phyloP scores from a whole-genome alignment of 2,888 invertebrate species.

The Drosophila neoperkinsi region DNA sequence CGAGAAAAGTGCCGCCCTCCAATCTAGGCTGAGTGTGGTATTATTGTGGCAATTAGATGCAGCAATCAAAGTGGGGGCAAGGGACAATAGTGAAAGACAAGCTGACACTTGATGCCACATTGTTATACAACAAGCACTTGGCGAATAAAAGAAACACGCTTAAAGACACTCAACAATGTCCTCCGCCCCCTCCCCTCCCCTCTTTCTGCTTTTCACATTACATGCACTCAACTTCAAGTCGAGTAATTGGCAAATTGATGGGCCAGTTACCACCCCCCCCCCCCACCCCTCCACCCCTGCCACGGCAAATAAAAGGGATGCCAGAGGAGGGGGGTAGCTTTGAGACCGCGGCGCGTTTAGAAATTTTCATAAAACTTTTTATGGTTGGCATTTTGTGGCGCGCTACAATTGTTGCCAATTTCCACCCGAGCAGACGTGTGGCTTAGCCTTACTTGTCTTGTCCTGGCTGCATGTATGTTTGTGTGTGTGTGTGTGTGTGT shows the following conservation, averaged over 20 bases:
- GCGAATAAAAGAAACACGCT: constrained; percentile 42
- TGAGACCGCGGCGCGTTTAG: constrained; percentile 58
- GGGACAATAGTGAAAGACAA: constrained; percentile 31
- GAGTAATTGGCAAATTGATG: constrained; percentile 77
- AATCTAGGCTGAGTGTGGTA: constrained; percentile 16
- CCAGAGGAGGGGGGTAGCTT: not conserved
- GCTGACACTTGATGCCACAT: constrained; percentile 35
- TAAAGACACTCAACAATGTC: constrained; percentile 8
- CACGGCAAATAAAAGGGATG: not conserved
- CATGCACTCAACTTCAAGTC: constrained; percentile 64
- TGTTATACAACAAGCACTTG: constrained; percentile 25
- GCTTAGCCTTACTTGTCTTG: constrained; percentile 16
- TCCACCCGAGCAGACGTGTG: constrained; percentile 57
- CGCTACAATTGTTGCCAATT: constrained; percentile 82
- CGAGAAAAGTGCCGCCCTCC: constrained; percentile 20
- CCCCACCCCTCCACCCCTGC: not conserved
- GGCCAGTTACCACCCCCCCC: constrained; percentile 27
- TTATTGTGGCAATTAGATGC: constrained; percentile 48
- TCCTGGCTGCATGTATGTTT: not conserved
- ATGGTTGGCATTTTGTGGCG: constrained; percentile 79
- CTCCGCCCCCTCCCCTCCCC: not conserved
- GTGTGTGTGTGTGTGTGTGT: not conserved
- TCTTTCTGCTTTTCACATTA: constrained; percentile 36
- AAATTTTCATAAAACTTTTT: constrained; percentile 82
- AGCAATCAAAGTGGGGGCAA: constrained; percentile 30